These are phyloP conservation scores for Macrotus californicus DNA, from an alignment of 2,113 vertebrate species.

Conservation along the genomic window DNA sequence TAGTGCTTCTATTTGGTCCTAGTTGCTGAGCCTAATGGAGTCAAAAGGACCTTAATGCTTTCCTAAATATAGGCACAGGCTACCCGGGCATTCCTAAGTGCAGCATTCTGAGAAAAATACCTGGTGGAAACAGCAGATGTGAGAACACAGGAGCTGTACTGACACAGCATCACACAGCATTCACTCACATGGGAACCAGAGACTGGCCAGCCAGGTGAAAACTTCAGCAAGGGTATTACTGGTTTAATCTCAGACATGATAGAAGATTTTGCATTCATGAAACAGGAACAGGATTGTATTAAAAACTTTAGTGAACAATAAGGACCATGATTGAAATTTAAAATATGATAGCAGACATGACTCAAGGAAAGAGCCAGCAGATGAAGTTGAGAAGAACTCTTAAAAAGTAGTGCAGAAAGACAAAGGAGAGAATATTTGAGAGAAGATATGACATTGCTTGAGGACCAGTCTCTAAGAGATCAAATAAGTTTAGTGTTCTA, in stretches of 20 bases:
- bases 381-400: not conserved
- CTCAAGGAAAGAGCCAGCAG: not conserved
- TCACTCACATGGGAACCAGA: not conserved
- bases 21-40: not conserved
- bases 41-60: not conserved
- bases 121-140: not conserved
- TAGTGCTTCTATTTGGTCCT: not conserved
- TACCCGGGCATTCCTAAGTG: not conserved
- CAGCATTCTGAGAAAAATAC: not conserved
- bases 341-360: not conserved
- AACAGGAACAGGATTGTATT: not conserved
- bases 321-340: not conserved
- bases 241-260: conserved; percentile 16
- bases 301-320: not conserved
- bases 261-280: not conserved
- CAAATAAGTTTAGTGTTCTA: not conserved
- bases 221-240: not conserved
- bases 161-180: not conserved
- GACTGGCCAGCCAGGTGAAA: not conserved
- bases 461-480: not conserved
- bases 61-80: not conserved
- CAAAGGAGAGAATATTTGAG: not conserved
- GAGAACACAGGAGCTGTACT: not conserved
- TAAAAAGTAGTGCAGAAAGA: not conserved
- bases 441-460: not conserved